Conservation (phyloP, 2,888 invertebrate species). For the Oscheius sp. region DNA sequence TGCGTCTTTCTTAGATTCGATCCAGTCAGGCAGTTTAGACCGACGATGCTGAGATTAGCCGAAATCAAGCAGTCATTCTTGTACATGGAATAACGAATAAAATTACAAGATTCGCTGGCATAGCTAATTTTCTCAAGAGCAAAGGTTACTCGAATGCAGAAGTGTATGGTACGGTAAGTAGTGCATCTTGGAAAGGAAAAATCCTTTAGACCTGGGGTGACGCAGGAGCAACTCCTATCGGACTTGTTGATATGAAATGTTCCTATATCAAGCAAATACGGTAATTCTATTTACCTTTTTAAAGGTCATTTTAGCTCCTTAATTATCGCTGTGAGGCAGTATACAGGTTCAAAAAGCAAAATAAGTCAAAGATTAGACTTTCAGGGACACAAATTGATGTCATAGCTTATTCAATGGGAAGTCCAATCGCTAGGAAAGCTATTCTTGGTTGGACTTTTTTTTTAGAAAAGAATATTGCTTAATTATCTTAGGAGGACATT, state of each 20-base stretch:
- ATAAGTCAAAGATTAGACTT: no score
- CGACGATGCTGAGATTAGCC: slow-evolving; percentile 30
- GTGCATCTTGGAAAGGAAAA: no score
- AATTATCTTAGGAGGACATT: slow-evolving; percentile 62
- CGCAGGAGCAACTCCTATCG: slow-evolving; percentile 64
- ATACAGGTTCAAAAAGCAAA: no score
- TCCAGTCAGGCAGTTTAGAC: no score
- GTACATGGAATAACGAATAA: slow-evolving; percentile 69
- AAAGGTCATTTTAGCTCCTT: slow-evolving; percentile 52
- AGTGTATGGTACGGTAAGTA: slow-evolving; percentile 67
- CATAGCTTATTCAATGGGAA: slow-evolving; percentile 69
- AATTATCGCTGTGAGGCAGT: slow-evolving; percentile 68
- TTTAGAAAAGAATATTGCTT: no score
- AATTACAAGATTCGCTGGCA: slow-evolving; percentile 60
- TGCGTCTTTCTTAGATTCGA: background rate
- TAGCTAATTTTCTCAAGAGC: slow-evolving; percentile 43
- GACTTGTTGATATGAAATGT: slow-evolving; percentile 68
- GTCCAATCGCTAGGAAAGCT: slow-evolving; percentile 65
- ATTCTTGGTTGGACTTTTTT: no score
- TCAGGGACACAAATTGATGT: slow-evolving; percentile 66
- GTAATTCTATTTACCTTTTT: slow-evolving; percentile 26
- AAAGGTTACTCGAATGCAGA: slow-evolving; percentile 59
- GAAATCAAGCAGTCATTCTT: slow-evolving; percentile 62
- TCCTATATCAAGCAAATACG: slow-evolving; percentile 67
- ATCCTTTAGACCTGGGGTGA: slow-evolving; percentile 70